Percentiles rank a stretch among this genome's conserved stretches.
Conservation (phyloP, 2,797 vertebrate genomes). For the Pristis pectinata region DNA sequence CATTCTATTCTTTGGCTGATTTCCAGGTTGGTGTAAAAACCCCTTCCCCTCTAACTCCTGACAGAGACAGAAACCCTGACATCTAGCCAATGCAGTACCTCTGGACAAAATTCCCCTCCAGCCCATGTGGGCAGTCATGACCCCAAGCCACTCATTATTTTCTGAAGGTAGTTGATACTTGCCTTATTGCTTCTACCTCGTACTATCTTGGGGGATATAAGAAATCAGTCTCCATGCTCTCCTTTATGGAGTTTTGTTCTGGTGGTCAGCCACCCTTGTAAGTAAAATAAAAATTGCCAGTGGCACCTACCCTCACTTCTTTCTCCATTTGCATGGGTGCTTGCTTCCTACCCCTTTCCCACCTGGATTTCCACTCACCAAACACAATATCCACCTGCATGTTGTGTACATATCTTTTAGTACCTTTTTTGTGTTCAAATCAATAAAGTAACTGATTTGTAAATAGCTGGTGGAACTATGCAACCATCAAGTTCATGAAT, state of each 20-base stretch:
- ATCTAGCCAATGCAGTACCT: background rate
- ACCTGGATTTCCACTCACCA: background rate
- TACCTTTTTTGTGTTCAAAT: too few relatives aligned
- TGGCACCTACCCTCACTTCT: background rate
- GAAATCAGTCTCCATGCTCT: background rate
- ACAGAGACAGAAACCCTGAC: too few relatives aligned
- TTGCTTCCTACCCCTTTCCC: too few relatives aligned
- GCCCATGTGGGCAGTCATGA: background rate
- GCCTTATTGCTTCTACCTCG: background rate
- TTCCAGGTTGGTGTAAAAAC: background rate
- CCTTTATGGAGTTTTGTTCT: background rate
- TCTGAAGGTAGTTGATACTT: background rate
- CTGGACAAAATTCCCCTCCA: slow-evolving; percentile 7
- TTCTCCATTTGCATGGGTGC: background rate
- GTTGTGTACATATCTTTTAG: background rate
- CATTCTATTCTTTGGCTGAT: background rate
- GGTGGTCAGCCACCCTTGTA: background rate
- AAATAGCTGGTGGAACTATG: background rate
- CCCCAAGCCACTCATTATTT: background rate
- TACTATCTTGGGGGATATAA: background rate
- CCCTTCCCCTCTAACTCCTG: background rate
- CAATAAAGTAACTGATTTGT: background rate
- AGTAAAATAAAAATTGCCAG: background rate
- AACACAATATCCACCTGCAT: background rate
- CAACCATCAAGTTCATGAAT: background rate